Evolutionary conservation across 2,797 vertebrate species (phyloP).

Genomic region (Luscinia megarhynchos): DNA sequence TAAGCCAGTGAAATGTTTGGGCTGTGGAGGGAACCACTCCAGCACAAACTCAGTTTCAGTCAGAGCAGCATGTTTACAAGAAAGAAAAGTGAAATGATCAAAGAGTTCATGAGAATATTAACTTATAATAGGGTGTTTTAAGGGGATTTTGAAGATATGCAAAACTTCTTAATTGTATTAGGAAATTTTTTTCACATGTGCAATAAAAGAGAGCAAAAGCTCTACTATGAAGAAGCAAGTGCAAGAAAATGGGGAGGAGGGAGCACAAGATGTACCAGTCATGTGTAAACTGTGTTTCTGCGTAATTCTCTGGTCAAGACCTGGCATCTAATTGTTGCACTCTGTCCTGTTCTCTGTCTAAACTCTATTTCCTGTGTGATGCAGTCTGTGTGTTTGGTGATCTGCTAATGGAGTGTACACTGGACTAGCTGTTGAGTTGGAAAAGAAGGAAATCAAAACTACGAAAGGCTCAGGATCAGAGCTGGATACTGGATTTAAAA

Average conservation of each 20-base stretch:
- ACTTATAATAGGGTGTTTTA: not conserved
- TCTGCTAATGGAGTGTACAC: not conserved
- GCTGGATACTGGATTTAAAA: not conserved
- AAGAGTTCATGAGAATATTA: not conserved
- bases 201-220: not conserved
- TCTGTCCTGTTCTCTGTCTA: not conserved
- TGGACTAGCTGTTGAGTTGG: not conserved
- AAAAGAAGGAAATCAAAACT: not conserved
- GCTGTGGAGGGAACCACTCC: not conserved
- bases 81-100: accelerated
- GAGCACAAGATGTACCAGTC: not conserved
- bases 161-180: not conserved
- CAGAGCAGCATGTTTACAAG: not conserved
- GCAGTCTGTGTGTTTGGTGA: not conserved
- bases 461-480: not conserved
- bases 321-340: not conserved
- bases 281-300: not conserved
- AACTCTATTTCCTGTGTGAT: not conserved
- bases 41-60: not conserved
- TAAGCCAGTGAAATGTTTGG: not conserved
- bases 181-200: not conserved
- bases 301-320: not conserved
- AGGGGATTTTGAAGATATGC: not conserved
- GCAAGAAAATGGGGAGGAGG: accelerated
- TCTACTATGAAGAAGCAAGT: not conserved